Percentiles rank a stretch among this genome's conserved stretches.
Evolutionary conservation across 2,888 invertebrate genomes (phyloP).

Genomic region (Ypsolopha scabrella): DNA sequence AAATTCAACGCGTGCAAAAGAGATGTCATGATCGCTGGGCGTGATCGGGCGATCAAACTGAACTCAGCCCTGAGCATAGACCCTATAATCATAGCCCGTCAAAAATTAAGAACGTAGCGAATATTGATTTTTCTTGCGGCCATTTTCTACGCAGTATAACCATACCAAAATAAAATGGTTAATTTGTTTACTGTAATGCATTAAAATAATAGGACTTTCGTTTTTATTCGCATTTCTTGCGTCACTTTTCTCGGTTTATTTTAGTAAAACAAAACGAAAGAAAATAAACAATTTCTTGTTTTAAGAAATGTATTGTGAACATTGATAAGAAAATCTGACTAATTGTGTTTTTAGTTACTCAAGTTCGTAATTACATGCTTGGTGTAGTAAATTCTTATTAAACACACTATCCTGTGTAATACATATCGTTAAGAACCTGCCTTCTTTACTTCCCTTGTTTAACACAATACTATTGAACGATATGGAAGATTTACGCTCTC

Average conservation of each 20-base stretch:
- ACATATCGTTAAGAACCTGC: slow-evolving; percentile 8
- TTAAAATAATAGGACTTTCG: background rate
- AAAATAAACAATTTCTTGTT: slow-evolving; percentile 9
- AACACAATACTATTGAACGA: slow-evolving; percentile 1
- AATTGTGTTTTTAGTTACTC: too few relatives aligned
- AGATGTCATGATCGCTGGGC: too few relatives aligned
- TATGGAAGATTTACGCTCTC: slow-evolving; percentile 54
- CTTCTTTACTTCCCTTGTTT: slow-evolving; percentile 1
- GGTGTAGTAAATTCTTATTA: too few relatives aligned
- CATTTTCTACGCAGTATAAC: slow-evolving; percentile 16
- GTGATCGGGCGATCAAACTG: too few relatives aligned
- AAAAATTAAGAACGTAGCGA: too few relatives aligned
- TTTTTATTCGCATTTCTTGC: slow-evolving; percentile 4
- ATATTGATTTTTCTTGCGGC: slow-evolving; percentile 14
- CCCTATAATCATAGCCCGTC: too few relatives aligned
- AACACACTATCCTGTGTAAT: background rate
- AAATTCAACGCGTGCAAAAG: too few relatives aligned
- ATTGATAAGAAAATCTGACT: too few relatives aligned
- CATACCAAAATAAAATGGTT: slow-evolving; percentile 10
- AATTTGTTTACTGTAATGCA: background rate
- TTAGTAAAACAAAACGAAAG: slow-evolving; percentile 16
- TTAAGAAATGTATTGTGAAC: too few relatives aligned
- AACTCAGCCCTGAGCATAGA: too few relatives aligned
- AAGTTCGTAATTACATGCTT: too few relatives aligned
- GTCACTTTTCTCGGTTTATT: slow-evolving; percentile 9